Evolutionary conservation across 2,888 invertebrate species (phyloP).

Genomic region (Trachelus tabidus): DNA sequence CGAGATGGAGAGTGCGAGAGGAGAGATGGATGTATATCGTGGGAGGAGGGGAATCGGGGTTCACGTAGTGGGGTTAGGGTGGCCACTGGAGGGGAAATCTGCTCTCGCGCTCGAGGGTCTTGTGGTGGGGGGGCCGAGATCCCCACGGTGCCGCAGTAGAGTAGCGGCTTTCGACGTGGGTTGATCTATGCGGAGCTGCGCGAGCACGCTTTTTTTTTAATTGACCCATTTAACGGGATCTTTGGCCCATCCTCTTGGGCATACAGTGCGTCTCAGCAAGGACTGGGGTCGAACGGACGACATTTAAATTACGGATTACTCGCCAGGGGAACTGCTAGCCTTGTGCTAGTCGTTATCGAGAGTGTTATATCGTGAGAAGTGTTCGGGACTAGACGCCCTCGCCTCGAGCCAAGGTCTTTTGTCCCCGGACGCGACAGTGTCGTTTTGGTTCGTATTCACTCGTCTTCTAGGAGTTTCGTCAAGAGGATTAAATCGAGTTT

Average conservation of each 20-base stretch:
- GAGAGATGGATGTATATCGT: constrained; percentile 22
- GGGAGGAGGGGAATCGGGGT: constrained; percentile 23
- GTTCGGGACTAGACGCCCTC: constrained; percentile 7
- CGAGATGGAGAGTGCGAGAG: constrained; percentile 11
- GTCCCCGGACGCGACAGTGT: constrained; percentile 11
- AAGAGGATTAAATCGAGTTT: constrained; percentile 4
- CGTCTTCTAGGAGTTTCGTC: constrained; percentile 17
- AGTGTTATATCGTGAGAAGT: not conserved
- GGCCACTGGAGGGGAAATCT: constrained; percentile 4
- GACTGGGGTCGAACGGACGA: not conserved
- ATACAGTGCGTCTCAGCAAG: not conserved
- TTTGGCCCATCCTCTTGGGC: not conserved
- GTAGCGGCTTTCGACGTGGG: constrained; percentile 64
- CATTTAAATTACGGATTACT: not conserved
- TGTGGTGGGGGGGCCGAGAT: constrained; percentile 36
- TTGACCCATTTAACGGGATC: constrained; percentile 4
- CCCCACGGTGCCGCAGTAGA: constrained; percentile 60
- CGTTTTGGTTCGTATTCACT: constrained; percentile 21
- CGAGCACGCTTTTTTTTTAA: constrained; percentile 4
- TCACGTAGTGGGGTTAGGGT: constrained; percentile 2
- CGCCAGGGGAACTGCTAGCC: not conserved
- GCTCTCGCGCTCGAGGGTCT: constrained; percentile 16
- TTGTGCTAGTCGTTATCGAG: not conserved
- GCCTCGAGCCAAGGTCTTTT: constrained; percentile 20
- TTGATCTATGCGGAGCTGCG: constrained; percentile 40